phyloP scores from a whole-genome alignment of 2,797 vertebrate species.

The Poecilia picta region DNA sequence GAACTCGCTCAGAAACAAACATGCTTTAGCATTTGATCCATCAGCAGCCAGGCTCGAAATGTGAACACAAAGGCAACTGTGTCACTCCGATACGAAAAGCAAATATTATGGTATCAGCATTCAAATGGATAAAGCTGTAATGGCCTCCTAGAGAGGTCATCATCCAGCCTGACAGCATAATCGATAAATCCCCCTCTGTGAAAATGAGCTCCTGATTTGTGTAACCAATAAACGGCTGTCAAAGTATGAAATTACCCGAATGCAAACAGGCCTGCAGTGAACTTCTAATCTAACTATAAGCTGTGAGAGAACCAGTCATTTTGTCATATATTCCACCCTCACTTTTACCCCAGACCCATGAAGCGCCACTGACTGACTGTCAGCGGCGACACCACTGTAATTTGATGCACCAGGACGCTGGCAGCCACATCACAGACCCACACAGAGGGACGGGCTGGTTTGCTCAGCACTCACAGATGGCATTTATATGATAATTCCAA shows the following conservation, averaged over 20 bases:
- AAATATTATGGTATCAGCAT: slow-evolving; percentile 11
- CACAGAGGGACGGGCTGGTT: slow-evolving; percentile 43
- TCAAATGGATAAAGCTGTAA: slow-evolving; percentile 10
- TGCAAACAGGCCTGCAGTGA: slow-evolving; percentile 24
- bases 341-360: slow-evolving; percentile 38
- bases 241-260: slow-evolving; percentile 31
- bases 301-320: slow-evolving; percentile 49
- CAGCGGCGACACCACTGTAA: slow-evolving; percentile 67
- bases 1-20: background rate
- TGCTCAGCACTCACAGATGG: slow-evolving; percentile 68
- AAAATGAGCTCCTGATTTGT: slow-evolving; percentile 27
- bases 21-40: background rate
- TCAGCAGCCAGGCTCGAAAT: background rate
- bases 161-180: slow-evolving; percentile 29
- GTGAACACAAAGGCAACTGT: background rate
- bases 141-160: slow-evolving; percentile 5
- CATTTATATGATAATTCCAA: slow-evolving; percentile 79
- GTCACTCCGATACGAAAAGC: slow-evolving; percentile 5
- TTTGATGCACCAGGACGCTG: slow-evolving; percentile 69
- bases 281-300: slow-evolving; percentile 51
- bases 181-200: slow-evolving; percentile 31
- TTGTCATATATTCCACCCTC: slow-evolving; percentile 47
- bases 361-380: slow-evolving; percentile 54
- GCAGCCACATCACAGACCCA: slow-evolving; percentile 70
- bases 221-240: slow-evolving; percentile 32